Percentiles rank a stretch among this genome's conserved stretches.
These are phyloP conservation scores for Chironomus tepperi DNA, from an alignment of 1,140 invertebrate species.

Conservation along the genomic window DNA sequence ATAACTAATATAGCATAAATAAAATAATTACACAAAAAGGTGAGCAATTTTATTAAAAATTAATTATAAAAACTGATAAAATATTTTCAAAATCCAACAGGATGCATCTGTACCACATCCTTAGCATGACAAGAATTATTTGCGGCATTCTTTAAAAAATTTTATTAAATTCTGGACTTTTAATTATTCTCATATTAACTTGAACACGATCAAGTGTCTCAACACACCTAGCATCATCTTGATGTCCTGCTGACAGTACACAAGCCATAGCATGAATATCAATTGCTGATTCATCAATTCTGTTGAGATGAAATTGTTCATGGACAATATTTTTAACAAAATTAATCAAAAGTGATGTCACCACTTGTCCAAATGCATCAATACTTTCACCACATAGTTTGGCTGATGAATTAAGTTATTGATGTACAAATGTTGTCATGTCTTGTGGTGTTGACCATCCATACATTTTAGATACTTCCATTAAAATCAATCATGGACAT, in stretches of 20 bases:
- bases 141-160: constrained; percentile 55
- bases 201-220: constrained; percentile 67
- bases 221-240: constrained; percentile 64
- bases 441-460: constrained; percentile 58
- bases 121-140: constrained; percentile 62
- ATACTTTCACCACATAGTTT: constrained; percentile 58
- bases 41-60: too few species aligned
- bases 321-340: constrained; percentile 82
- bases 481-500: constrained; percentile 76
- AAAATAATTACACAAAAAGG: too few species aligned
- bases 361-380: constrained; percentile 69
- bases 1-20: too few species aligned
- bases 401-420: constrained; percentile 57
- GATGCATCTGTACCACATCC: constrained; percentile 60
- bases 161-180: constrained; percentile 48
- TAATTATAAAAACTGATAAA: too few species aligned
- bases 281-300: constrained; percentile 82
- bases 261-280: constrained; percentile 85
- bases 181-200: constrained; percentile 55
- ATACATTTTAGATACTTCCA: constrained; percentile 75
- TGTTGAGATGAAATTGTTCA: constrained; percentile 85
- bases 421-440: constrained; percentile 50
- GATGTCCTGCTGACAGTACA: constrained; percentile 80
- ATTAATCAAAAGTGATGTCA: constrained; percentile 79
- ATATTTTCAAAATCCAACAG: constrained; percentile 57